These are phyloP conservation scores for Eleutherodactylus coqui DNA, from an alignment of 2,797 vertebrate species.

Conservation along the genomic window DNA sequence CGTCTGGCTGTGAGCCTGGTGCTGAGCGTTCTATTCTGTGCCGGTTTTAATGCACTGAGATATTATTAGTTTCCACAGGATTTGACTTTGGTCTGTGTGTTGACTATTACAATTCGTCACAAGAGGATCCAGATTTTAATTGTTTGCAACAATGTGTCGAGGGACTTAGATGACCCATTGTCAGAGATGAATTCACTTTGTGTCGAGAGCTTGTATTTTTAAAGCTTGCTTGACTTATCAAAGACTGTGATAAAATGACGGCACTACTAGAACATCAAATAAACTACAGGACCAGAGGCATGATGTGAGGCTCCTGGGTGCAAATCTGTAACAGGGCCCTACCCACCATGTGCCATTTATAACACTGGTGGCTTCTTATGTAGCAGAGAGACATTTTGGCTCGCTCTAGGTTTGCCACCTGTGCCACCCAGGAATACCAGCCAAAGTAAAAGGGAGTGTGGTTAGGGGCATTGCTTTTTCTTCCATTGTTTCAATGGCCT, in stretches of 20 bases:
- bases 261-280: not conserved
- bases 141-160: conserved; percentile 17
- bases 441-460: too few relatives aligned
- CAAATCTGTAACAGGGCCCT: not conserved
- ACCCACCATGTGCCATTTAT: too few relatives aligned
- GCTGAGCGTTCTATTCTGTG: not conserved
- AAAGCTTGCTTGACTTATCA: not conserved
- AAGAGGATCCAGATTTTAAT: conserved; percentile 22
- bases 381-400: too few relatives aligned
- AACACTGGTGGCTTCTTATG: too few relatives aligned
- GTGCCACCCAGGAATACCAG: too few relatives aligned
- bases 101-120: conserved; percentile 7
- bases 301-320: too few relatives aligned
- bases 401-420: too few relatives aligned
- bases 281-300: not conserved
- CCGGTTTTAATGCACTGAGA: conserved; percentile 28
- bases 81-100: conserved; percentile 31
- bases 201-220: not conserved
- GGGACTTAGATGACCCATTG: not conserved
- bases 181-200: not conserved
- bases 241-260: not conserved
- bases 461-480: too few relatives aligned
- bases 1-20: conserved; percentile 21
- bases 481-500: too few relatives aligned
- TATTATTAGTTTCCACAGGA: conserved; percentile 26